phyloP scores from a whole-genome alignment of 2,113 vertebrate species.

The Carettochelys insculpta region DNA sequence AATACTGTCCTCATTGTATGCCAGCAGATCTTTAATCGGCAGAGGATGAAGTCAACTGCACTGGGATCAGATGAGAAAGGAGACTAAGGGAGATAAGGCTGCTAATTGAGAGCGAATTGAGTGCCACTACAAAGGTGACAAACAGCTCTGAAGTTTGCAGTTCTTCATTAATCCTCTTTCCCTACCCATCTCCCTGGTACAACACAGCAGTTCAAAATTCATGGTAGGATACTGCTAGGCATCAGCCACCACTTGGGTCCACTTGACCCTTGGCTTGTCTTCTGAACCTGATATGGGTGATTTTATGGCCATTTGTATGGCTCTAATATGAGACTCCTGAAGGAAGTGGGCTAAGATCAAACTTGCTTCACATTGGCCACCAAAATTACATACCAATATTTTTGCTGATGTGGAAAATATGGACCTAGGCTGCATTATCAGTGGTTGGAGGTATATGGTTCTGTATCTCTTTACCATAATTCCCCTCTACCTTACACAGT shows the following conservation, averaged over 20 bases:
- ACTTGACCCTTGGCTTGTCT: too few species aligned
- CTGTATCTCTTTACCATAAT: neutral
- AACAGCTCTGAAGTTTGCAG: neutral
- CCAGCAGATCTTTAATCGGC: too few species aligned
- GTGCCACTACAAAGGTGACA: neutral
- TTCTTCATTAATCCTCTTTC: neutral
- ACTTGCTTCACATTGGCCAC: neutral
- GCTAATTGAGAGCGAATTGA: neutral
- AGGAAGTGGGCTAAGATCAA: neutral
- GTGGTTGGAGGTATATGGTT: neutral
- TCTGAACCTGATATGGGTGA: neutral
- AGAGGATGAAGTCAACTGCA: neutral
- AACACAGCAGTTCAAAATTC: too few species aligned
- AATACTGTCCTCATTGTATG: neutral
- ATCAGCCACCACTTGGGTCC: neutral
- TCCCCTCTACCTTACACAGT: neutral
- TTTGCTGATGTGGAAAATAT: neutral
- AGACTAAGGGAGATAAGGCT: neutral
- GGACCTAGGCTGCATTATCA: neutral
- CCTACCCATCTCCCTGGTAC: too few species aligned
- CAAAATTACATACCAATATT: neutral
- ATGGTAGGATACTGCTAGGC: neutral
- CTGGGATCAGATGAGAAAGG: neutral
- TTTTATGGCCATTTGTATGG: neutral
- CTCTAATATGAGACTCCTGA: neutral